phyloP scores from a whole-genome alignment of 2,888 invertebrate species.

The Aporophyla lueneburgensis region DNA sequence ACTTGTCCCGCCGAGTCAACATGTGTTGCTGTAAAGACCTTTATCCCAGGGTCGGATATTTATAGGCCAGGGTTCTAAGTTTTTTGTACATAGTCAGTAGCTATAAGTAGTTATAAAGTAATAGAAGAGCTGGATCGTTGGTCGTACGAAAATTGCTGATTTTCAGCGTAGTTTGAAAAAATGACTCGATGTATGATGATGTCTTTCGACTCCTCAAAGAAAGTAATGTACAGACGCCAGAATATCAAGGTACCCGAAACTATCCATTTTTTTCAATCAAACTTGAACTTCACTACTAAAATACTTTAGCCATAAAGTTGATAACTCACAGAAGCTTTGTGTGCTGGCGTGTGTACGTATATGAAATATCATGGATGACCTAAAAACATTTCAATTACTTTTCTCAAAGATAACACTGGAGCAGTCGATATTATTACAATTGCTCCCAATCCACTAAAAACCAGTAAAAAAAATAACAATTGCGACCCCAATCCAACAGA shows the following conservation, averaged over 20 bases:
- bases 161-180: neutral
- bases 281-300: too few relatives aligned
- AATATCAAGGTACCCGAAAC: too few relatives aligned
- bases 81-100: constrained; percentile 22
- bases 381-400: neutral
- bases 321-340: too few relatives aligned
- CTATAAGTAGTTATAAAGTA: neutral
- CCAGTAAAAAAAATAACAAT: constrained; percentile 28
- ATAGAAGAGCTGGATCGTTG: neutral
- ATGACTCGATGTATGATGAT: too few relatives aligned
- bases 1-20: constrained; percentile 43
- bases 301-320: too few relatives aligned
- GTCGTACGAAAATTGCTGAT: neutral
- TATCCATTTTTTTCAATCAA: too few relatives aligned
- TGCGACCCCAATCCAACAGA: constrained; percentile 16
- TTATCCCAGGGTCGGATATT: constrained; percentile 32
- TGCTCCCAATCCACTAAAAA: neutral
- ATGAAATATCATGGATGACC: neutral
- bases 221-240: too few relatives aligned
- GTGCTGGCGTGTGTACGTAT: too few relatives aligned
- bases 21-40: constrained; percentile 51
- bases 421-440: neutral
- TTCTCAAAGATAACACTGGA: neutral
- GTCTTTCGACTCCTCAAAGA: too few relatives aligned
- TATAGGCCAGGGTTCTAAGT: neutral